Conservation (phyloP, 2,113 vertebrate genomes). For the Sander vitreus region DNA sequence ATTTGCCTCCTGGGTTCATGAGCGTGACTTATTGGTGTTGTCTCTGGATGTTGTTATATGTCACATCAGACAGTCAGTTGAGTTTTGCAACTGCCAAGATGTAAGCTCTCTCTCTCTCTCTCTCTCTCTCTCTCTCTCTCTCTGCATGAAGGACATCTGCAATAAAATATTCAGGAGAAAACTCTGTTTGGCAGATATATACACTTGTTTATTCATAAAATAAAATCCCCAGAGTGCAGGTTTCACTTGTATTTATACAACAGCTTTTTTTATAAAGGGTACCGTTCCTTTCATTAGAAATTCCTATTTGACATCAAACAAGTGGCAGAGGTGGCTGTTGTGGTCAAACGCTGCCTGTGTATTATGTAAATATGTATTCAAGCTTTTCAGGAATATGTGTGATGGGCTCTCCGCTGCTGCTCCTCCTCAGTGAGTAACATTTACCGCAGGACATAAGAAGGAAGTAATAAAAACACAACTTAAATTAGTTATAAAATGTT, state of each 20-base stretch:
- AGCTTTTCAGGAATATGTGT: constrained; percentile 65
- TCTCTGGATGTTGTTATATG: constrained; percentile 60
- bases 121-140: constrained; percentile 38
- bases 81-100: constrained; percentile 65
- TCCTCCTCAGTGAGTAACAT: not conserved
- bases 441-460: not conserved
- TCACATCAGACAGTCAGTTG: constrained; percentile 54
- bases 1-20: constrained; percentile 63
- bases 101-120: constrained; percentile 30
- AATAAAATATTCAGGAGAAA: not conserved
- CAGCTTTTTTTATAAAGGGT: constrained; percentile 71
- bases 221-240: constrained; percentile 34
- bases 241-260: constrained; percentile 79
- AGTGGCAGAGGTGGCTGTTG: constrained; percentile 62
- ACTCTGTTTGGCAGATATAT: constrained; percentile 37
- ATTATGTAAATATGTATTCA: constrained; percentile 76
- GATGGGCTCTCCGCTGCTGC: constrained; percentile 6
- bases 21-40: constrained; percentile 61
- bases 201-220: constrained; percentile 69
- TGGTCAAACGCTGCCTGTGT: constrained; percentile 56
- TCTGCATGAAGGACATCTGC: not conserved
- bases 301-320: constrained; percentile 84
- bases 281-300: constrained; percentile 75
- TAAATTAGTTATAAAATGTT: not conserved
- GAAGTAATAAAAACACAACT: not conserved